Base-by-base conservation (phyloP, 2,797 vertebrate species). In the Myotis findleyi region DNA sequence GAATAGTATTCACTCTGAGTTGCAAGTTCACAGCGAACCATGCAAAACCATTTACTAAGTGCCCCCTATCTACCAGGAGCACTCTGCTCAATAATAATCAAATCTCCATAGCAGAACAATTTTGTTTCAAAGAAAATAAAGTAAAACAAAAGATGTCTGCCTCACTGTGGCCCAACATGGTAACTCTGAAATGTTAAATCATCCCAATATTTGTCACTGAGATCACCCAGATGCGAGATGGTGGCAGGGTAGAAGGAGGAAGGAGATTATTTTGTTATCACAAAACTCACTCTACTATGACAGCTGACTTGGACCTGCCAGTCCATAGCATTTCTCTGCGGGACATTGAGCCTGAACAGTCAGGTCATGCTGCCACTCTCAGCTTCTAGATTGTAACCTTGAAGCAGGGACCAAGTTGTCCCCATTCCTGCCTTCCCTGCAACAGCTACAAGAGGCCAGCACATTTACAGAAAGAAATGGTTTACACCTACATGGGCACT, bases 81-180 rank as follows among this genome's bases (percentile, higher is more conserved):
- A 30, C 59, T 80, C 17, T 23, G 79, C 25, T 84, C 44, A 64
- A 36, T 27, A 47, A 82, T n/a, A 77, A 93, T 77, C 72, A 82
- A 87, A 73, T 75, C 51, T 73, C 66, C 47, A 68, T 0, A 68
- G 69, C 89, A 87, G 44, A 93, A 92, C 23, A 72, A 92, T 66
- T 49, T 49, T 47, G 55, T 88, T 86, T 55, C 71, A 69, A 77
- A 90, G 44, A 87, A 89, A 93, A 79, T 44, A 77, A 71, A 92
- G 69, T 72, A 87, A 68, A 89, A 84, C 49, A 89, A 81, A 94
- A 93, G 66, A 75, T 11, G 27, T 82, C 80, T 69, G 53, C 57
- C 33, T 95, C 14, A 72, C 41, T 79, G 6, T 30, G 57, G 41
- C 85, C 94, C 69, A 44, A 88, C 20, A 94, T 18, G 8, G 2